phyloP scores from a whole-genome alignment of 2,797 vertebrate species.

The Melopsittacus undulatus region DNA sequence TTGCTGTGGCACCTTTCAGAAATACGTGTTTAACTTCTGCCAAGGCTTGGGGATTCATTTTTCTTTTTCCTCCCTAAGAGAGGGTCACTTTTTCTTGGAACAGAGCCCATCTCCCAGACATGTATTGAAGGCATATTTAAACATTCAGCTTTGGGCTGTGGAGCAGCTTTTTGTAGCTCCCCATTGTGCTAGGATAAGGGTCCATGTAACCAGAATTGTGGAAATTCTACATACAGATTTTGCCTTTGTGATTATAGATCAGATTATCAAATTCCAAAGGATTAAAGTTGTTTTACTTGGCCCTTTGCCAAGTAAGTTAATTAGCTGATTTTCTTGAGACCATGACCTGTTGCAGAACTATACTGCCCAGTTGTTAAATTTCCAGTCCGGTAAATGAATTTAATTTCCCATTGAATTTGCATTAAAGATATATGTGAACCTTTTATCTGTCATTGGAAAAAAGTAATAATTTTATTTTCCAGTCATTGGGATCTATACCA shows the following conservation, averaged over 20 bases:
- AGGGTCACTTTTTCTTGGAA: constrained; percentile 37
- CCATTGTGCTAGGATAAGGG: background rate
- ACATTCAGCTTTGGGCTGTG: background rate
- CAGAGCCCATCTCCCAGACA: background rate
- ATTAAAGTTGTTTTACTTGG: constrained; percentile 38
- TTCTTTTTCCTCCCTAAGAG: background rate
- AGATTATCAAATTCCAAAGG: constrained; percentile 44
- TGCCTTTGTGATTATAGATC: constrained; percentile 17
- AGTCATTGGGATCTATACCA: background rate
- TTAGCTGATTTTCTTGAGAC: constrained; percentile 22
- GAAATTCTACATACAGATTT: background rate
- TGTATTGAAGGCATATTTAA: background rate
- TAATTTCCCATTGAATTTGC: background rate
- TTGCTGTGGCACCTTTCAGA: constrained; percentile 27
- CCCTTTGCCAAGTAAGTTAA: background rate
- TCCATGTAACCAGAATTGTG: background rate
- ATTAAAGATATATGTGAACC: background rate
- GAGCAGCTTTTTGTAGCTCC: constrained; percentile 25
- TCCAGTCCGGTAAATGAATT: background rate
- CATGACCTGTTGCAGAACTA: background rate
- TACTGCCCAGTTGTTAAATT: background rate
- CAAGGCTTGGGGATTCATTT: background rate
- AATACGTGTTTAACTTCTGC: background rate
- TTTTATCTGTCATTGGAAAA: background rate
- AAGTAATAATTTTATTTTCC: background rate